phyloP scores from a whole-genome alignment of 2,797 vertebrate species.

The Ptychadena robeensis region DNA sequence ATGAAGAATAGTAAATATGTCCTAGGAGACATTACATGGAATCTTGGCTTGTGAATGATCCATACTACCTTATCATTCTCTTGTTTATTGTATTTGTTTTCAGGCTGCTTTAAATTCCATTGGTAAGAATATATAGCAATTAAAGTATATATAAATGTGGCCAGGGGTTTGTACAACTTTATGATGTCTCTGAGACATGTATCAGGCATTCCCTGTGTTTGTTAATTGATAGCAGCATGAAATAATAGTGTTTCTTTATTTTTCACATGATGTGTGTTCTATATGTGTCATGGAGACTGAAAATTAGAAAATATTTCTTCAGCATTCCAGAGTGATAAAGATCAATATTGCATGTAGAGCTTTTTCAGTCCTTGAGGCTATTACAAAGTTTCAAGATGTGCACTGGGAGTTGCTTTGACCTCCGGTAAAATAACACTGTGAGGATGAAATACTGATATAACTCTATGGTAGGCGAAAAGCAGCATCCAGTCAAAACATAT shows the following conservation, averaged over 20 bases:
- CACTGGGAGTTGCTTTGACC: slow-evolving; percentile 46
- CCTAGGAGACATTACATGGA: no score
- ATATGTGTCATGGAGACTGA: not conserved
- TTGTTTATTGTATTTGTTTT: no score
- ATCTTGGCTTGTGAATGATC: no score
- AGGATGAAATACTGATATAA: slow-evolving; percentile 43
- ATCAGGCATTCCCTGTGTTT: not conserved
- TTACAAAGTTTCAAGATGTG: slow-evolving; percentile 49
- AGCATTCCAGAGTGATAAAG: slow-evolving; percentile 39
- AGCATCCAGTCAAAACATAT: slow-evolving; percentile 7
- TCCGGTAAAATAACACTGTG: slow-evolving; percentile 50
- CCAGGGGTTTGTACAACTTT: not conserved
- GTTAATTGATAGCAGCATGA: slow-evolving; percentile 1
- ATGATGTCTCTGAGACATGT: not conserved
- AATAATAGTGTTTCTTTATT: not conserved
- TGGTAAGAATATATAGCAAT: not conserved
- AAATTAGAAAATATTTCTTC: slow-evolving; percentile 41
- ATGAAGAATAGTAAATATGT: no score
- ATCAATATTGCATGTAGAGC: slow-evolving; percentile 52
- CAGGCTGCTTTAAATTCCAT: no score
- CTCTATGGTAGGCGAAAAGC: slow-evolving; percentile 24
- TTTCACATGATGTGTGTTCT: slow-evolving; percentile 31
- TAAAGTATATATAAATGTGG: not conserved
- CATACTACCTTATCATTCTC: no score
- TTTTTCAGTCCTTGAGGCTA: slow-evolving; percentile 45